These are phyloP conservation scores for Epirrita christyi DNA, from an alignment of 2,888 invertebrate species.

Conservation along the genomic window DNA sequence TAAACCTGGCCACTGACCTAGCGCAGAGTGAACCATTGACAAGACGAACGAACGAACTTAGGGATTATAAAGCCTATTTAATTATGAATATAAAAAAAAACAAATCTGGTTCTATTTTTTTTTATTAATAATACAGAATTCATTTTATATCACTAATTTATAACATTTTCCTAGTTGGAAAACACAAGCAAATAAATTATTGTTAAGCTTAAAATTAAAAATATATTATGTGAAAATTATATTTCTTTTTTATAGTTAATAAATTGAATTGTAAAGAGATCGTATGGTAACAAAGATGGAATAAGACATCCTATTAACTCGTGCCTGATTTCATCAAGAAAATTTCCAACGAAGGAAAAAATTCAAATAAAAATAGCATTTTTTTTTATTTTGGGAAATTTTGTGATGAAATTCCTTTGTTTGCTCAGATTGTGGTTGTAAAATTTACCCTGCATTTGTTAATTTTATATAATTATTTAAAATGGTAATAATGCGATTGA, in stretches of 20 bases:
- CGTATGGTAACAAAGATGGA: conserved; percentile 32
- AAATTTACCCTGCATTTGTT: conserved; percentile 45
- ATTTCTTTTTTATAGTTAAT: conserved; percentile 32
- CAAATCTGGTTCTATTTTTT: too few species aligned
- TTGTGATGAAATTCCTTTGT: conserved; percentile 51
- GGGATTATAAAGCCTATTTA: too few species aligned
- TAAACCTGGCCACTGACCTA: too few species aligned
- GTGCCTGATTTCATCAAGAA: conserved; percentile 66
- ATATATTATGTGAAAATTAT: conserved; percentile 33
- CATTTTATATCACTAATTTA: too few species aligned
- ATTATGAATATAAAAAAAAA: too few species aligned
- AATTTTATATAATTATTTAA: conserved; percentile 38
- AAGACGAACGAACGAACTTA: too few species aligned
- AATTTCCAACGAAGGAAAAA: conserved; percentile 38
- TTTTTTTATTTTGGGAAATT: conserved; percentile 32
- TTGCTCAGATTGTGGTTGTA: conserved; percentile 80
- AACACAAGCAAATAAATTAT: conserved; percentile 29
- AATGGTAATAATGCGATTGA: conserved; percentile 5
- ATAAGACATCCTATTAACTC: conserved; percentile 60
- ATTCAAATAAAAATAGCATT: too few species aligned
- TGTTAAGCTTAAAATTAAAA: conserved; percentile 33
- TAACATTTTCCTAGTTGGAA: conserved; percentile 23
- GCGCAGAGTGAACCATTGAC: too few species aligned
- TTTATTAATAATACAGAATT: too few species aligned
- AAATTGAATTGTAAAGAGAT: conserved; percentile 23